phyloP scores from a whole-genome alignment of 2,113 vertebrate species.

The Dissostichus mawsoni region DNA sequence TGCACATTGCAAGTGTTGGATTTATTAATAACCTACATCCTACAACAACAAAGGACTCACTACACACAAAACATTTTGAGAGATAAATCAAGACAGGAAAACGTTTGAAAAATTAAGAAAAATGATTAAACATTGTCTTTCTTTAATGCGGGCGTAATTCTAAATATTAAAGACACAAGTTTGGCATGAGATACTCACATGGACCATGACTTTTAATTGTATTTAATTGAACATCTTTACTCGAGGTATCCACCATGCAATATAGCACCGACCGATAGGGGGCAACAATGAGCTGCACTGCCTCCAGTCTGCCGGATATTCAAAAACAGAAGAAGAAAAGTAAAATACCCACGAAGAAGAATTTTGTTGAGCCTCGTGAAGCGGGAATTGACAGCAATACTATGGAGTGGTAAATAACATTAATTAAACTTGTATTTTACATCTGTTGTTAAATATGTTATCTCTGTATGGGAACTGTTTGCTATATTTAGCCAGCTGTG shows the following conservation, averaged over 20 bases:
- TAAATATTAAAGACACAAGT: no score
- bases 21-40: not conserved
- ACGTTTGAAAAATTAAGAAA: not conserved
- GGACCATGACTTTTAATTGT: no score
- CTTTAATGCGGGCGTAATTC: no score
- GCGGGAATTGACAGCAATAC: conserved; percentile 64
- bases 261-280: not conserved
- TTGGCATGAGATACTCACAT: no score
- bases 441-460: no score
- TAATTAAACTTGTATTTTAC: no score
- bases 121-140: no score
- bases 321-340: not conserved
- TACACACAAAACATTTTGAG: not conserved
- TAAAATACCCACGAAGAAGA: conserved; percentile 41
- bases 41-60: not conserved
- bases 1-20: no score
- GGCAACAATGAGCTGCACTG: not conserved
- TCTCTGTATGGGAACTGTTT: accelerated
- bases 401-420: conserved; percentile 74
- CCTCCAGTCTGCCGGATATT: not conserved
- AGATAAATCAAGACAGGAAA: not conserved
- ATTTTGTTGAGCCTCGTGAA: conserved; percentile 63
- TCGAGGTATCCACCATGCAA: no score
- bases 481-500: not conserved
- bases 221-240: no score